Percentiles rank a stretch among this genome's conserved stretches.
These are phyloP conservation scores for Xanthia icteritia DNA, from an alignment of 2,888 invertebrate species.

Conservation along the genomic window DNA sequence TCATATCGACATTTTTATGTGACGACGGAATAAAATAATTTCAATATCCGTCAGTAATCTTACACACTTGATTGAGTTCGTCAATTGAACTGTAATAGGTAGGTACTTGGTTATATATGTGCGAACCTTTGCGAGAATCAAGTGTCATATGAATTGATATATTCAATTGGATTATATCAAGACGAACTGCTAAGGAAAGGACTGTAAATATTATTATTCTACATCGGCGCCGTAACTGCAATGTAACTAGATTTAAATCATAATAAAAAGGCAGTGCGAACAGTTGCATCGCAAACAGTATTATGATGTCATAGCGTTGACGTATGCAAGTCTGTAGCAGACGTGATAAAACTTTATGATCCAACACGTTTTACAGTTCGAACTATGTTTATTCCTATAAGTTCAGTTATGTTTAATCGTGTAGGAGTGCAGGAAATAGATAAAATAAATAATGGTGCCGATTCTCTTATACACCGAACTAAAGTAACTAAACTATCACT, in stretches of 20 bases:
- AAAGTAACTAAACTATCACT: too few relatives aligned
- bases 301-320: constrained; percentile 54
- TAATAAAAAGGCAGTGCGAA: constrained; percentile 15
- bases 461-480: too few relatives aligned
- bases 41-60: constrained; percentile 20
- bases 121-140: neutral
- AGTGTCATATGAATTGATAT: constrained; percentile 24
- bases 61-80: constrained; percentile 19
- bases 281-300: constrained; percentile 35
- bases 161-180: constrained; percentile 37
- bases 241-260: constrained; percentile 19
- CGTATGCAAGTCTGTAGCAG: constrained; percentile 50
- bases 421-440: neutral
- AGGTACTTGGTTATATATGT: neutral
- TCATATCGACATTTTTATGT: neutral
- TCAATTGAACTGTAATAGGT: neutral
- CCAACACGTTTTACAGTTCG: constrained; percentile 22
- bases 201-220: neutral
- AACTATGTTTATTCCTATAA: constrained; percentile 18
- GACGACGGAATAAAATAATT: constrained; percentile 29
- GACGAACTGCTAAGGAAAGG: neutral
- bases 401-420: neutral
- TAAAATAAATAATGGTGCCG: too few relatives aligned
- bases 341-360: constrained; percentile 58
- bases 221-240: neutral